These are phyloP conservation scores for Agelaius tricolor DNA, from an alignment of 2,113 vertebrate species.

Conservation along the genomic window DNA sequence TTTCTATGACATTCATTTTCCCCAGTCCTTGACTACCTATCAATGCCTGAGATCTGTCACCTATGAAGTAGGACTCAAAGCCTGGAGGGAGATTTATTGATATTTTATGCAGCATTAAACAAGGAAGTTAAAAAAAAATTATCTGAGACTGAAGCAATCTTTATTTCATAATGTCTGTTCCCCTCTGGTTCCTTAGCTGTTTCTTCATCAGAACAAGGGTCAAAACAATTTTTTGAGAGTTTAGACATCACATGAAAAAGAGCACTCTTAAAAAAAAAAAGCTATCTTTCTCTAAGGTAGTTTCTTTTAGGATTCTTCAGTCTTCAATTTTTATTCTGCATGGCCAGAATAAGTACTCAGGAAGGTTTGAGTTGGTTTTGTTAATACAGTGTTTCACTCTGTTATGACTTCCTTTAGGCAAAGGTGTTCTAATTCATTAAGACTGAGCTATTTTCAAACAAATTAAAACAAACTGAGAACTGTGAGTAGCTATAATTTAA, in stretches of 20 bases:
- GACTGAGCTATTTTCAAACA: neutral
- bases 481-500: neutral
- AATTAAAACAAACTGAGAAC: neutral
- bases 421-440: slow-evolving; percentile 17
- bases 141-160: neutral
- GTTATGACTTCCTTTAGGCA: neutral
- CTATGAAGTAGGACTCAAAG: neutral
- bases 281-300: neutral
- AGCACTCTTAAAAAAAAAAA: neutral
- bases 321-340: neutral
- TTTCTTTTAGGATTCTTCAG: neutral
- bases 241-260: neutral
- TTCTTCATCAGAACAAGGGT: neutral
- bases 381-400: neutral
- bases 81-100: neutral
- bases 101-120: slow-evolving; percentile 10
- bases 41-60: neutral
- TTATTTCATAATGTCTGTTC: neutral
- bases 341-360: neutral
- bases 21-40: neutral
- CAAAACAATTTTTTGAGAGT: neutral
- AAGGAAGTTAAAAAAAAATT: neutral
- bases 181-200: neutral
- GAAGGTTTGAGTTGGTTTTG: neutral
- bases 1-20: neutral